phyloP scores from a whole-genome alignment of 2,797 vertebrate genomes.

The Rachycentron canadum region DNA sequence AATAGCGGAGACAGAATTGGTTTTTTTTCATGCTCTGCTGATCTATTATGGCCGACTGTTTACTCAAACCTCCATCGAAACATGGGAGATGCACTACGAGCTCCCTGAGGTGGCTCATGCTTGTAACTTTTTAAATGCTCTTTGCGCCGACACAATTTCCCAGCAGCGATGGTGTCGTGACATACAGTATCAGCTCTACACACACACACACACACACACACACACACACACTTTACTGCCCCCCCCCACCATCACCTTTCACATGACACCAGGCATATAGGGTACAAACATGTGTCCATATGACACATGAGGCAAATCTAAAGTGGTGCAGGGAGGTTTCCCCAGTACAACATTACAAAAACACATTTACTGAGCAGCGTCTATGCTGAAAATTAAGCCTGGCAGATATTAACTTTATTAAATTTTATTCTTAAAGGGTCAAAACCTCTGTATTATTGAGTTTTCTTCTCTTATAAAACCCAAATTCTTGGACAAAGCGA shows the following conservation, averaged over 20 bases:
- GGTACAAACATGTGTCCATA: slow-evolving; percentile 22
- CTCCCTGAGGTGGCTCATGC: slow-evolving; percentile 42
- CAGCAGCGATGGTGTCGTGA: slow-evolving; percentile 47
- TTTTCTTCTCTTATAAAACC: no score
- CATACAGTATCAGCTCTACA: slow-evolving; percentile 27
- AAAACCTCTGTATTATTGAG: not conserved
- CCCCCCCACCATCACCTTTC: slow-evolving; percentile 35
- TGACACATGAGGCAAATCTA: slow-evolving; percentile 1
- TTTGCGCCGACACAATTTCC: slow-evolving; percentile 42
- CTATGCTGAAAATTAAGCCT: not conserved
- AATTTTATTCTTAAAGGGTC: not conserved
- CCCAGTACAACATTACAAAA: not conserved
- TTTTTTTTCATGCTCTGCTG: slow-evolving; percentile 46
- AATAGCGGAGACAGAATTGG: slow-evolving; percentile 30
- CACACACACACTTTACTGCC: slow-evolving; percentile 23
- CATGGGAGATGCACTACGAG: slow-evolving; percentile 16
- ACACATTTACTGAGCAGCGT: not conserved
- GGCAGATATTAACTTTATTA: no score
- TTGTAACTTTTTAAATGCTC: slow-evolving; percentile 25
- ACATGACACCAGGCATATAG: slow-evolving; percentile 29
- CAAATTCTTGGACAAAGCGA: no score
- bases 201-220: slow-evolving; percentile 43
- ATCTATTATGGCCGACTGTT: slow-evolving; percentile 52
- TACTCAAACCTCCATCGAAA: slow-evolving; percentile 49
- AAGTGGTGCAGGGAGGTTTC: not conserved